phyloP scores from a whole-genome alignment of 2,888 invertebrate genomes.

The Ectobius pallidus region DNA sequence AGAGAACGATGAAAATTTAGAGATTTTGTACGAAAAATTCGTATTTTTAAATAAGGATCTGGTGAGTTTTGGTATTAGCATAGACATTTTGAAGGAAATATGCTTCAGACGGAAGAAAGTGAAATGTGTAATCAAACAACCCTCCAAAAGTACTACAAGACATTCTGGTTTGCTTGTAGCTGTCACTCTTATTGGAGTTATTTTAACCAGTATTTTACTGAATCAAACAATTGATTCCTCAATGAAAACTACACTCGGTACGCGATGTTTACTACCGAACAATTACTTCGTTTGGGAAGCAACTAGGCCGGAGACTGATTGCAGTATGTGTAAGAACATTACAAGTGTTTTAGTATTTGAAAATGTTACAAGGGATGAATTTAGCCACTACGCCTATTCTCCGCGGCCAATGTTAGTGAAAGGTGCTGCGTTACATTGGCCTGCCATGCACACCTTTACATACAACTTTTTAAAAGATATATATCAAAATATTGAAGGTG shows the following conservation, averaged over 20 bases:
- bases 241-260: constrained; percentile 51
- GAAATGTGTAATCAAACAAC: neutral
- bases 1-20: constrained; percentile 28
- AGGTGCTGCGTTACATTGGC: constrained; percentile 77
- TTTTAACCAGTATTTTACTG: constrained; percentile 48
- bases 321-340: constrained; percentile 75
- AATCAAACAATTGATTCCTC: constrained; percentile 47
- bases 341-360: constrained; percentile 69
- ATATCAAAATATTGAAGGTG: constrained; percentile 68
- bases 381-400: constrained; percentile 76
- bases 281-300: constrained; percentile 89
- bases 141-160: neutral
- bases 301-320: constrained; percentile 81
- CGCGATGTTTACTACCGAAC: constrained; percentile 79
- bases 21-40: constrained; percentile 39
- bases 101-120: constrained; percentile 35
- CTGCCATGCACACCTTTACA: constrained; percentile 70
- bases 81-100: constrained; percentile 39
- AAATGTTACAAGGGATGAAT: constrained; percentile 72
- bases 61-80: constrained; percentile 41
- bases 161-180: constrained; percentile 19
- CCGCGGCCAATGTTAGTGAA: constrained; percentile 81
- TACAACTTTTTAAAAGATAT: constrained; percentile 71
- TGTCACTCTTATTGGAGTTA: constrained; percentile 37
- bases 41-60: constrained; percentile 42